These are phyloP conservation scores for Scomber colias DNA, from an alignment of 2,113 vertebrate species.

Conservation along the genomic window DNA sequence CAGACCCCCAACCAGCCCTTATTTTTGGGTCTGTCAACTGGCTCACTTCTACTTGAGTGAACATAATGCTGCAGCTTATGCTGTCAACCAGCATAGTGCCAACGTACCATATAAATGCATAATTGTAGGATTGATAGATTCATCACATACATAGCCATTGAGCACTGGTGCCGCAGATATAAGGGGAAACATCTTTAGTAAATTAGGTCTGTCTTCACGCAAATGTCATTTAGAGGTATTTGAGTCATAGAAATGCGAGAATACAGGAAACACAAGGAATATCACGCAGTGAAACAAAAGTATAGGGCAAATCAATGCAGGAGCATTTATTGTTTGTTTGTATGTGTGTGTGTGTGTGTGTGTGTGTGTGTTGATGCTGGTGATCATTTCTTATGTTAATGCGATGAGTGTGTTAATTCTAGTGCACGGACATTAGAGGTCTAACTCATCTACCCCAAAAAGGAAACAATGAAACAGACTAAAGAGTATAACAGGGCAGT, in stretches of 20 bases:
- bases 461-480: conserved; percentile 56
- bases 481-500: conserved; percentile 23
- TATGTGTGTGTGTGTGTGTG: conserved; percentile 20
- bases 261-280: conserved; percentile 10
- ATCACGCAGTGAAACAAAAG: conserved; percentile 22
- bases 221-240: conserved; percentile 48
- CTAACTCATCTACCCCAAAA: conserved; percentile 44
- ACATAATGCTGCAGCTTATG: conserved; percentile 40
- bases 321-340: conserved; percentile 11
- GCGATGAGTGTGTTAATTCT: conserved; percentile 27
- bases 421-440: conserved; percentile 34
- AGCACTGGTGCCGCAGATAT: conserved; percentile 48
- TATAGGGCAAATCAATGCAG: conserved; percentile 1
- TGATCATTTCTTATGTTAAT: conserved; percentile 11
- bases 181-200: conserved; percentile 50
- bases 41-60: conserved; percentile 40
- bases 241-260: conserved; percentile 18
- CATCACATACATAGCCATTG: conserved; percentile 59
- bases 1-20: conserved; percentile 8
- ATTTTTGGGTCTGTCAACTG: conserved; percentile 50
- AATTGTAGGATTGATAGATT: conserved; percentile 67
- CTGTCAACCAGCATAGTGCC: conserved; percentile 42
- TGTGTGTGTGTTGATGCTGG: conserved; percentile 2
- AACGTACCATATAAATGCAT: conserved; percentile 59
- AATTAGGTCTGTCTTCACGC: conserved; percentile 54